A percentile compares a stretch with the other conserved stretches of the same genome.
Conservation (phyloP, 2,888 invertebrate genomes). For the Trissoscelio sp. region DNA sequence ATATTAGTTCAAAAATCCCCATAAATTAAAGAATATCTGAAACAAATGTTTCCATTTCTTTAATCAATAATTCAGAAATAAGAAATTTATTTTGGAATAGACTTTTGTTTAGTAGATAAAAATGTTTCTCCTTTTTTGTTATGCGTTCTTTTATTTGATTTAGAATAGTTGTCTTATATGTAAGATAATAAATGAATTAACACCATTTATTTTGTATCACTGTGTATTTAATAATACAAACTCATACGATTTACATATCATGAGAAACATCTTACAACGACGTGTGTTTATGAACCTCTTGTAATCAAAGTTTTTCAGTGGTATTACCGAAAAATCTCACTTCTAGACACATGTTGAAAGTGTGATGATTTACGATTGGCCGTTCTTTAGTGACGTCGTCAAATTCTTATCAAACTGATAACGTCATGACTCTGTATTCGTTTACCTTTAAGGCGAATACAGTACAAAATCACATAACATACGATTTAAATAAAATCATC, state of each 20-base stretch:
- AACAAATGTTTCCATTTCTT: not conserved
- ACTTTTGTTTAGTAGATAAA: not conserved
- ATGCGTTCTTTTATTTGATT: not conserved
- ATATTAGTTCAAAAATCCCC: too few relatives aligned
- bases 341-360: slow-evolving; percentile 34
- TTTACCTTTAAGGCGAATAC: slow-evolving; percentile 56
- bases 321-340: slow-evolving; percentile 34
- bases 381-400: slow-evolving; percentile 55
- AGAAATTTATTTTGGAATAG: too few relatives aligned
- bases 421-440: slow-evolving; percentile 54
- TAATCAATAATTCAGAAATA: too few relatives aligned
- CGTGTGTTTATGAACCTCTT: slow-evolving; percentile 43
- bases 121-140: not conserved
- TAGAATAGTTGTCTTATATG: not conserved
- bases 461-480: slow-evolving; percentile 64
- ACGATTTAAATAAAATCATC: slow-evolving; percentile 72
- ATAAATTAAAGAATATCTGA: not conserved
- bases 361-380: slow-evolving; percentile 33
- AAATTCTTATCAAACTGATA: slow-evolving; percentile 51
- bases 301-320: slow-evolving; percentile 42
- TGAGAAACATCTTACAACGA: slow-evolving; percentile 63
- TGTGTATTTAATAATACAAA: slow-evolving; percentile 66
- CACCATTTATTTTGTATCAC: slow-evolving; percentile 41
- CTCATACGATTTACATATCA: slow-evolving; percentile 58
- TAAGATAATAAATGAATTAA: slow-evolving; percentile 8